Base-by-base conservation (phyloP, 1,140 invertebrate species). In the Megathymus violae region DNA sequence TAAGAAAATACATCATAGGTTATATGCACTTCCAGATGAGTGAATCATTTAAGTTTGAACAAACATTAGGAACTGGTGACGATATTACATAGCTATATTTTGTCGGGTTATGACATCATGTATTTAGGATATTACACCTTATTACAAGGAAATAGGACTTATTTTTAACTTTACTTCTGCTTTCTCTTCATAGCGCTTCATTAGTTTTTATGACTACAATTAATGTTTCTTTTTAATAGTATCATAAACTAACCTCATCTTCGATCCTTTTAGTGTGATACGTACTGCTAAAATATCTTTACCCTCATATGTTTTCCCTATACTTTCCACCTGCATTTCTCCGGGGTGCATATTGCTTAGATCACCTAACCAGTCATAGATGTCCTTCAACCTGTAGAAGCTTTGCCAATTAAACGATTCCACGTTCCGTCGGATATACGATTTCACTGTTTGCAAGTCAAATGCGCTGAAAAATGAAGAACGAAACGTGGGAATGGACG, bases 261-360 rank as follows among this genome's bases (percentile, higher is more conserved):
- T 69, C 9, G 64, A 56, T 4, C 58, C 36, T 0, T 85, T 88
- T 15, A 93, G 92, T 2, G 90, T 85, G 0, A 95, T 71, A 63
- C 92, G 94, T 0, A 95, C 89, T 0, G 93, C 94, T 40, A 92
- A 82, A 47, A 96, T 94, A 4, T 94, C 78, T 15, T 95, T 91
- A 0, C 92, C 91, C 65, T 95, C 92, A 69, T 93, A 92, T 0
- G 92, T 92, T 15, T 70, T 80, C 0, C 95, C 95, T 41, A 89
- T 93, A 3, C 74, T 74, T 3, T 94, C 64, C 0, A 93, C 36
- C 14, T 87, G 65, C 2, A 94, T 91, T 1, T 92, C 80, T 0
- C 62, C 9, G 3, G 89, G 85, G 64, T 92, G 78, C 2, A 64
- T 54, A 0, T 59, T 68, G 2, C 76, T 63, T n/a, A 93, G 67